Evolutionary conservation across 2,888 invertebrate genomes (phyloP).

Genomic region (Aphodius granarius): DNA sequence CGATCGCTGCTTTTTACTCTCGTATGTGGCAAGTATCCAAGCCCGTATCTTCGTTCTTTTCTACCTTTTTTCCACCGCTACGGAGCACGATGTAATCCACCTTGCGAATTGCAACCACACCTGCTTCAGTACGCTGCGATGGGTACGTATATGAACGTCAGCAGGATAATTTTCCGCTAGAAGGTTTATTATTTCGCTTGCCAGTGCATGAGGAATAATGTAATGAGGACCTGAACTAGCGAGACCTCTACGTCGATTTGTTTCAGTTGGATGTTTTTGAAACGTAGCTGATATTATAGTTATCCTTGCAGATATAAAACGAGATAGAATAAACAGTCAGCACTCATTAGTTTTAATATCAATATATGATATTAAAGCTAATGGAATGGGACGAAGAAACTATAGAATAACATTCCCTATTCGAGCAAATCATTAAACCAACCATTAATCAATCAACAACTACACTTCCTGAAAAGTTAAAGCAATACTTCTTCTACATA

Average conservation of each 20-base stretch:
- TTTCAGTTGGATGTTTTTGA: not conserved
- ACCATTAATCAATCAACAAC: not conserved
- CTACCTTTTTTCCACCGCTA: not conserved
- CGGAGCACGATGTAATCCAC: not conserved
- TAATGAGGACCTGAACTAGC: not conserved
- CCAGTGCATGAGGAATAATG: not conserved
- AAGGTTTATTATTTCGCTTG: not conserved
- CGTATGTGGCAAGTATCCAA: not conserved
- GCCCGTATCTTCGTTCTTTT: not conserved
- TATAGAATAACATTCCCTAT: no score
- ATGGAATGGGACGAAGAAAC: no score
- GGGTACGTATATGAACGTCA: not conserved
- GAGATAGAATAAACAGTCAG: not conserved
- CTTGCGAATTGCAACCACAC: not conserved
- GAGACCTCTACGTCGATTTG: not conserved
- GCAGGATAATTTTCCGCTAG: not conserved
- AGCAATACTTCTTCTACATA: not conserved
- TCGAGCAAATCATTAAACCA: no score
- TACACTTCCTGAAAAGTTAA: not conserved
- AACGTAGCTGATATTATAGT: not conserved
- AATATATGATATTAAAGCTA: no score
- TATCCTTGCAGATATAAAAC: not conserved
- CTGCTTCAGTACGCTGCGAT: not conserved
- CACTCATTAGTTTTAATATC: no score
- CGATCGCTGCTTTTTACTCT: not conserved